Evolutionary conservation across 2,888 invertebrate genomes (phyloP), one percentile per base, ranked within the genome.

Genomic region (Polylopha cassiicola): DNA sequence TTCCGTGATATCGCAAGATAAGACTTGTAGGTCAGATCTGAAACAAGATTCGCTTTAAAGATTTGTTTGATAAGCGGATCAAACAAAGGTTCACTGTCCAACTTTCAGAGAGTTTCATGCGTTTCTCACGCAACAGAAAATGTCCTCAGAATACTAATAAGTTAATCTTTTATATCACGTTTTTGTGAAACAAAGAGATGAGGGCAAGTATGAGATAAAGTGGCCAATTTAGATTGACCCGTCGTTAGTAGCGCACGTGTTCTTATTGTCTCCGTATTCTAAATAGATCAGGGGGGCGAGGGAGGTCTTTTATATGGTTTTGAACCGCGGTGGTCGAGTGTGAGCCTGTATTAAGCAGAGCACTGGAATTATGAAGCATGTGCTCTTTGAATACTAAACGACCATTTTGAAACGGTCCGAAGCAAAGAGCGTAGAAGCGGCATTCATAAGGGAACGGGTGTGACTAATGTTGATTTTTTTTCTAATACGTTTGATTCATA

Each of bases 161-260:
- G 77, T 76, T 82, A 79, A 84, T 81, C 82, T 84, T 81, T 82
- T 81, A 80, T 77, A 82, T 81, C 78, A 73, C 74, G 73, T 77
- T 78, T 73, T 78, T 72, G 71, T 78, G 73, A 81, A 82, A 84
- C 84, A 82, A 82, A 81, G 76, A 77, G 73, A 77, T 75, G 73
- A 70, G 70, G 65, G 65, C 74, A 72, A 73, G 75, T 72, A 74
- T 66, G 63, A 72, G 72, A 73, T 71, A 67, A 66, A 63, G 58
- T 54, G 65, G 39, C 78, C 73, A 72, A 46, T 43, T 30, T 53
- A 62, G 50, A 51, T 47, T 55, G 80, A 68, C 39, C 80, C 46
- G 44, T 44, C 50, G 46, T 53, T 53, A 53, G 50, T 50, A 47
- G 45, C 48, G 51, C 43, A 46, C 43, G 39, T 36, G 41, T 45